These are phyloP conservation scores for Phalacrocorax carbo DNA, from an alignment of 2,113 vertebrate species.

Conservation along the genomic window DNA sequence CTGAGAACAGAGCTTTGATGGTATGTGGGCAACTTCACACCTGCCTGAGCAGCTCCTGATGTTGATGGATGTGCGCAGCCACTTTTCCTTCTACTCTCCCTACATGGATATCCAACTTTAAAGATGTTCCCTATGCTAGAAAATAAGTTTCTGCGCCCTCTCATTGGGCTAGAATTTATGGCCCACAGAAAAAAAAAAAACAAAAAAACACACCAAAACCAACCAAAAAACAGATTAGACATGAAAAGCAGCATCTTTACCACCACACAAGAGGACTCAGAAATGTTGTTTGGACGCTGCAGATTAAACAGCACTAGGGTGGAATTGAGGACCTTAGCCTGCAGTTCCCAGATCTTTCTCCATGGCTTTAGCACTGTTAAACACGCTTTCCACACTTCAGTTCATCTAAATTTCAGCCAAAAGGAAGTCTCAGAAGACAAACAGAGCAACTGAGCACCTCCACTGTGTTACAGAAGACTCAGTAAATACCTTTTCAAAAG, in stretches of 20 bases:
- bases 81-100: background rate
- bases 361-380: background rate
- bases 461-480: background rate
- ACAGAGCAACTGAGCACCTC: background rate
- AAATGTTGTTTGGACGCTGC: background rate
- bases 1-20: background rate
- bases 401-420: background rate
- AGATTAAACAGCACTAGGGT: background rate
- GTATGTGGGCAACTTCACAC: background rate
- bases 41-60: background rate
- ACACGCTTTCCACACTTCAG: background rate
- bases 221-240: background rate
- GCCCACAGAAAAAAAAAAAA: no score
- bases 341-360: background rate
- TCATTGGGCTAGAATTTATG: background rate
- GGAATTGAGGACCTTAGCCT: background rate
- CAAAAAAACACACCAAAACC: no score
- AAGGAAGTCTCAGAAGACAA: background rate
- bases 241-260: background rate
- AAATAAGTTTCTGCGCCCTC: background rate
- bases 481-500: background rate
- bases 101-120: background rate
- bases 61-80: background rate
- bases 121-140: background rate
- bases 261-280: background rate